phyloP scores from a whole-genome alignment of 1,140 invertebrate genomes.

The Lasioglossum baleicum region DNA sequence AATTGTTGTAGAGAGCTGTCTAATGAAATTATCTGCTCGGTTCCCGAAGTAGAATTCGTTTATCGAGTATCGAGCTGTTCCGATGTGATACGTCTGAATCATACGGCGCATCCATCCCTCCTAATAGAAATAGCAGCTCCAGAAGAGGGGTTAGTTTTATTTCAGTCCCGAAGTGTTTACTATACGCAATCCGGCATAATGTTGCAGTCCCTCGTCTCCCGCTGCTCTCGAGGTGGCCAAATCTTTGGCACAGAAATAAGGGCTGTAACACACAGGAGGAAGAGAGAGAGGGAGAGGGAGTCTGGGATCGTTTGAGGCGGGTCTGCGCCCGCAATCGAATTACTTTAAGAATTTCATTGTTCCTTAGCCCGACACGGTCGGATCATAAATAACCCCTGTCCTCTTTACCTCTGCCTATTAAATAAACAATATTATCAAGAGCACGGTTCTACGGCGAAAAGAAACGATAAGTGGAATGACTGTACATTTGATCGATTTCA shows the following conservation, averaged over 20 bases:
- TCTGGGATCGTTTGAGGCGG: conserved; percentile 22
- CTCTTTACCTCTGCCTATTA: no score
- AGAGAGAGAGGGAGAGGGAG: neutral
- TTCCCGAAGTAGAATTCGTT: neutral
- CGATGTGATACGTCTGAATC: conserved; percentile 2
- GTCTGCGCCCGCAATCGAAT: neutral
- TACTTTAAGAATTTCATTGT: neutral
- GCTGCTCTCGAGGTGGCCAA: neutral
- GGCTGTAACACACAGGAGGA: neutral
- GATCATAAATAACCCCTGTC: no score
- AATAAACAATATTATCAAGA: no score
- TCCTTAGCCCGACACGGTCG: no score
- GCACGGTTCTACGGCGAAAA: no score
- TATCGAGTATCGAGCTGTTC: neutral
- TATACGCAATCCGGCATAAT: conserved; percentile 50
- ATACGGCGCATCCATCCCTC: neutral
- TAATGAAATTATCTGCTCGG: neutral
- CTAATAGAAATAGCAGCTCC: neutral
- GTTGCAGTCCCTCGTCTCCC: conserved; percentile 20
- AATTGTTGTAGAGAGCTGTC: no score
- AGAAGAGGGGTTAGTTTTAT: conserved; percentile 21
- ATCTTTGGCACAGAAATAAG: conserved; percentile 34
- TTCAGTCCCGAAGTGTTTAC: conserved; percentile 41
- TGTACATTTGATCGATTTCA: neutral
- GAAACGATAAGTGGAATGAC: neutral